These are phyloP conservation scores for Bambusicola thoracicus DNA, from an alignment of 2,113 vertebrate genomes.

Conservation along the genomic window DNA sequence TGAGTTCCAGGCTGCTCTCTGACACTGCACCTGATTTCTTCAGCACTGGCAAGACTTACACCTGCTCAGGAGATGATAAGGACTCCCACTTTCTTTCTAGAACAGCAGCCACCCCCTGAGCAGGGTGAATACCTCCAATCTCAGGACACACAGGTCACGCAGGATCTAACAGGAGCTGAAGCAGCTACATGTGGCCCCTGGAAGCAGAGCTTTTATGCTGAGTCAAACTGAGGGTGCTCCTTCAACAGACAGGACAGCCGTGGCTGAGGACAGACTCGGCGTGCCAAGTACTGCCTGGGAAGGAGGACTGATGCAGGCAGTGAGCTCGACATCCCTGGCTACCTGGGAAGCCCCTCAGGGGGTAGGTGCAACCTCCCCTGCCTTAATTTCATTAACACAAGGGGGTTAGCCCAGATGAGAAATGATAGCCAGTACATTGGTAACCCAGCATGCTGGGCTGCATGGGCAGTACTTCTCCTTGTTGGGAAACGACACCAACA, in stretches of 20 bases:
- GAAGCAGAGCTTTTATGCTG: not conserved
- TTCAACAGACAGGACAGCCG: not conserved
- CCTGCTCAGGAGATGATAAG: not conserved
- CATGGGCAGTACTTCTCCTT: not conserved
- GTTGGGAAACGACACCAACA: not conserved
- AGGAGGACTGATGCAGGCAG: not conserved
- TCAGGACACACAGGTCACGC: not conserved
- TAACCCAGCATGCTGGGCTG: not conserved
- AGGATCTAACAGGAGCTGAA: not conserved
- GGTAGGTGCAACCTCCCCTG: not conserved
- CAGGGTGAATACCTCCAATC: not conserved
- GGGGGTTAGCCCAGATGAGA: not conserved
- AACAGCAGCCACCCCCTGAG: not conserved
- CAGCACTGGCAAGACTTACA: not conserved
- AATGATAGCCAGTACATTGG: not conserved
- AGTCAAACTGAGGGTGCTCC: not conserved
- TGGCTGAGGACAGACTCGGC: not conserved
- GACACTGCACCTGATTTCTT: not conserved
- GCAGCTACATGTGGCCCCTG: not conserved
- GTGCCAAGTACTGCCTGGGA: not conserved
- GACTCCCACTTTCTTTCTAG: not conserved
- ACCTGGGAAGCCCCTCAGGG: too few relatives aligned
- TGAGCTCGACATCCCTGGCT: not conserved
- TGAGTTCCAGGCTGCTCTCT: not conserved
- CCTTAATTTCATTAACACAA: not conserved